Conservation (phyloP, 2,888 invertebrate species). For the Morinoia aosen region DNA sequence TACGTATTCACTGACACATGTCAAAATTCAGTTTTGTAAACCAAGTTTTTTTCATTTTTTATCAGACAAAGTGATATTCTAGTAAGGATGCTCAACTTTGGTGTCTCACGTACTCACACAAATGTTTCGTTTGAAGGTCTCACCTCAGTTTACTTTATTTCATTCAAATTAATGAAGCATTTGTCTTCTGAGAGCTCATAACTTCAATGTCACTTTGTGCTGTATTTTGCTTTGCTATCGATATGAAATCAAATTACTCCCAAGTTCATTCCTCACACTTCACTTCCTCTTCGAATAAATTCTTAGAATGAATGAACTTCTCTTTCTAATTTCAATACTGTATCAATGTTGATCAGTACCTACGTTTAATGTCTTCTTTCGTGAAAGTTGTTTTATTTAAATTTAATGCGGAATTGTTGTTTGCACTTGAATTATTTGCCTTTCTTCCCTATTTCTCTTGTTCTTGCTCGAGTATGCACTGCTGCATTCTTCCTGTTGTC, state of each 20-base stretch:
- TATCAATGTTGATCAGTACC: not conserved
- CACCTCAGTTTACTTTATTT: not conserved
- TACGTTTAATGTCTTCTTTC: not conserved
- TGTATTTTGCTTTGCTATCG: not conserved
- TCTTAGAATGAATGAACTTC: too few relatives aligned
- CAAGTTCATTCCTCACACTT: not conserved
- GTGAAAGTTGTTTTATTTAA: not conserved
- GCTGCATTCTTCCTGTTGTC: not conserved
- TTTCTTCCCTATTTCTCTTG: not conserved
- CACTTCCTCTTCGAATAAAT: not conserved
- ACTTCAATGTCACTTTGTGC: not conserved
- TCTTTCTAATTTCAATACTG: not conserved
- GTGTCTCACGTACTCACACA: not conserved
- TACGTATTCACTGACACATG: not conserved
- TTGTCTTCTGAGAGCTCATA: not conserved
- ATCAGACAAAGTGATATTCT: not conserved
- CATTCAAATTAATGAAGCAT: not conserved
- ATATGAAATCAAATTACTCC: not conserved
- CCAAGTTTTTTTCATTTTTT: not conserved
- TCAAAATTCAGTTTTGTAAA: not conserved
- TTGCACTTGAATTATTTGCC: not conserved
- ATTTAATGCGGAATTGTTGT: not conserved
- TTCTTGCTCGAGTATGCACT: constrained; percentile 25
- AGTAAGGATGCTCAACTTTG: not conserved
- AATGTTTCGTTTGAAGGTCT: too few relatives aligned